phyloP scores from a whole-genome alignment of 2,113 vertebrate genomes.

The Uropsilus gracilis region DNA sequence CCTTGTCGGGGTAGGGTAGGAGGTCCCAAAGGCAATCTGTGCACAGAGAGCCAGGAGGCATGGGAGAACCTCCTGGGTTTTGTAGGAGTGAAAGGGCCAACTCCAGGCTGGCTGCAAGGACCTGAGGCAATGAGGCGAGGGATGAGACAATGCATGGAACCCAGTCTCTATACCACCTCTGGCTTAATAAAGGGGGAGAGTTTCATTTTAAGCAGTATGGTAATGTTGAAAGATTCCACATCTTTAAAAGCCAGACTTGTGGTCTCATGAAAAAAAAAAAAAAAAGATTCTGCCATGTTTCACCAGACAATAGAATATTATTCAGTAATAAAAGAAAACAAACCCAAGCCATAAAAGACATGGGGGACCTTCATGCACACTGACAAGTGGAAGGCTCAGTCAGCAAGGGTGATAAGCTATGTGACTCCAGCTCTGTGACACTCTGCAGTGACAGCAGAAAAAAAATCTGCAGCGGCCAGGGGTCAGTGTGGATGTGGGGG shows the following conservation, averaged over 20 bases:
- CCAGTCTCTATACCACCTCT: background rate
- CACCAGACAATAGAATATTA: background rate
- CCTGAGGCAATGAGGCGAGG: background rate
- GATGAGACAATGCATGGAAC: background rate
- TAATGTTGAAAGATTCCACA: no score
- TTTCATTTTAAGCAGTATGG: no score
- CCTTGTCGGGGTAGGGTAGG: background rate
- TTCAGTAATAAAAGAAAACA: background rate
- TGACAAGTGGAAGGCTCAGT: no score
- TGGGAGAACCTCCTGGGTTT: background rate
- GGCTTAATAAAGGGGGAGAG: background rate
- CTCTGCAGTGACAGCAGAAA: background rate
- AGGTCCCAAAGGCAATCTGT: background rate
- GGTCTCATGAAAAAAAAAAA: background rate
- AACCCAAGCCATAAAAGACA: background rate
- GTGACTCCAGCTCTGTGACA: background rate
- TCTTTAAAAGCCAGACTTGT: background rate
- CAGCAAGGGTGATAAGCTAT: no score
- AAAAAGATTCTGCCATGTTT: background rate
- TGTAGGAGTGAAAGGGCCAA: background rate
- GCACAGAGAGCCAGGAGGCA: background rate
- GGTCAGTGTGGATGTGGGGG: background rate
- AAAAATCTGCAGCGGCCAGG: background rate
- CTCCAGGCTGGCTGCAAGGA: rapidly evolving
- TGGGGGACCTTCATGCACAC: no score